Conservation (phyloP, 2,797 vertebrate genomes). For the Danio aesculapii region DNA sequence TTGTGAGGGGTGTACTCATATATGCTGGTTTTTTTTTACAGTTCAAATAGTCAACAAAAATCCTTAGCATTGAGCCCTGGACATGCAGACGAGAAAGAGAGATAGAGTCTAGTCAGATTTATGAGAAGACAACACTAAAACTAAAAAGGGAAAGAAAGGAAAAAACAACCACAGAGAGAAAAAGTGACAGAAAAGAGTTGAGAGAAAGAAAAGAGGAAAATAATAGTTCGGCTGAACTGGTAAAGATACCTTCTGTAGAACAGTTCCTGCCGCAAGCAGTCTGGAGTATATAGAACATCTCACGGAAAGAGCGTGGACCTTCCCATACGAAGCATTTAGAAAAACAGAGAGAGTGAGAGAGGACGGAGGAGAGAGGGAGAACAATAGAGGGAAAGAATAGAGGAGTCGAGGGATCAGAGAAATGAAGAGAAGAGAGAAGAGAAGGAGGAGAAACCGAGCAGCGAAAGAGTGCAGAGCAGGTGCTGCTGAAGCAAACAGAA, state of each 20-base stretch:
- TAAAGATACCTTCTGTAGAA: constrained; percentile 97
- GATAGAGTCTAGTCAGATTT: too few relatives aligned
- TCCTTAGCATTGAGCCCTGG: not conserved
- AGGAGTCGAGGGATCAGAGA: not conserved
- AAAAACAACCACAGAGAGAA: not conserved
- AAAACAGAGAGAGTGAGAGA: constrained; percentile 81
- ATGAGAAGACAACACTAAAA: constrained; percentile 4
- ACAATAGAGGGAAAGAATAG: not conserved
- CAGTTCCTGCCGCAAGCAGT: constrained; percentile 98
- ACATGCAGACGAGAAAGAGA: not conserved
- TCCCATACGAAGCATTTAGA: constrained; percentile 87
- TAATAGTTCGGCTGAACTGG: constrained; percentile 72
- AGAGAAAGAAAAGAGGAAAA: constrained; percentile 36
- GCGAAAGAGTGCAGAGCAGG: constrained; percentile 56
- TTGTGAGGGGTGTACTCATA: too few relatives aligned
- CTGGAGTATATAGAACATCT: constrained; percentile 99
- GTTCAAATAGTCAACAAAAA: too few relatives aligned
- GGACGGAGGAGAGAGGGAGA: constrained; percentile 77
- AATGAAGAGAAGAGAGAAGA: not conserved
- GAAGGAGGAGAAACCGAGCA: constrained; percentile 34
- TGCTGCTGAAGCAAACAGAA: constrained; percentile 68
- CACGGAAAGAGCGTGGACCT: constrained; percentile 96
- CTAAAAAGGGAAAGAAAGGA: constrained; percentile 1
- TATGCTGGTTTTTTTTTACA: too few relatives aligned
- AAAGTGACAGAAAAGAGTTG: constrained; percentile 7